Conservation (phyloP, 2,888 invertebrate species). For the Pheosia gnoma region DNA sequence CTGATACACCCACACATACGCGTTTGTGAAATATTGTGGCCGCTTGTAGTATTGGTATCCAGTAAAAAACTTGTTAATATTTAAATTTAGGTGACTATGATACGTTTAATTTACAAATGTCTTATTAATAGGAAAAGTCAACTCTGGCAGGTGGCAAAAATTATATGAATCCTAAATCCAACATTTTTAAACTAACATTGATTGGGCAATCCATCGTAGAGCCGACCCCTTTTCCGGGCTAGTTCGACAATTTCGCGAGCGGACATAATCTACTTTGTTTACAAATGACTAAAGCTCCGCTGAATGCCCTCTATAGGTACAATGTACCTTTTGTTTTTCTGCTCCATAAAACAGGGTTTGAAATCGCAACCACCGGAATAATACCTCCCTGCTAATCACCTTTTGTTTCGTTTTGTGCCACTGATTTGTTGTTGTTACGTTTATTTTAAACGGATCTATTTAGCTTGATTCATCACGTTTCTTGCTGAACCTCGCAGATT, state of each 20-base stretch:
- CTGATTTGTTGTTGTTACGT: slow-evolving; percentile 32
- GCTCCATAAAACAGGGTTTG: slow-evolving; percentile 30
- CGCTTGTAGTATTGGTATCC: slow-evolving; percentile 28
- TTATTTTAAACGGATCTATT: slow-evolving; percentile 21
- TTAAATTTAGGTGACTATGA: no score
- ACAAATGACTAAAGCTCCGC: slow-evolving; percentile 30
- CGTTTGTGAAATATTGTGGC: slow-evolving; percentile 26
- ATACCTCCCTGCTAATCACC: slow-evolving; percentile 34
- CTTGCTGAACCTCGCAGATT: not conserved
- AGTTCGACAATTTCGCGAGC: slow-evolving; percentile 10
- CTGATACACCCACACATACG: slow-evolving; percentile 22
- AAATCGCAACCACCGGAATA: slow-evolving; percentile 27
- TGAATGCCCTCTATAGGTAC: slow-evolving; percentile 20
- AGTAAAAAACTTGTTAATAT: no score
- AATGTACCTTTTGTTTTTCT: slow-evolving; percentile 28
- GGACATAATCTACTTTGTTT: slow-evolving; percentile 22
- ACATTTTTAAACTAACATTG: slow-evolving; percentile 3
- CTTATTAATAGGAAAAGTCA: no score
- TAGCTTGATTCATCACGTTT: slow-evolving; percentile 10
- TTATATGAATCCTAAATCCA: slow-evolving; percentile 5
- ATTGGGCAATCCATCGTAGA: not conserved
- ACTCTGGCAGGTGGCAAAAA: no score
- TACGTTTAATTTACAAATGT: no score
- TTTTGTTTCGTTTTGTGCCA: slow-evolving; percentile 33
- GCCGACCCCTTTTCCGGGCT: slow-evolving; percentile 6